Base-by-base conservation (phyloP, 1,140 invertebrate species). In the Gonatopus flavifemur region DNA sequence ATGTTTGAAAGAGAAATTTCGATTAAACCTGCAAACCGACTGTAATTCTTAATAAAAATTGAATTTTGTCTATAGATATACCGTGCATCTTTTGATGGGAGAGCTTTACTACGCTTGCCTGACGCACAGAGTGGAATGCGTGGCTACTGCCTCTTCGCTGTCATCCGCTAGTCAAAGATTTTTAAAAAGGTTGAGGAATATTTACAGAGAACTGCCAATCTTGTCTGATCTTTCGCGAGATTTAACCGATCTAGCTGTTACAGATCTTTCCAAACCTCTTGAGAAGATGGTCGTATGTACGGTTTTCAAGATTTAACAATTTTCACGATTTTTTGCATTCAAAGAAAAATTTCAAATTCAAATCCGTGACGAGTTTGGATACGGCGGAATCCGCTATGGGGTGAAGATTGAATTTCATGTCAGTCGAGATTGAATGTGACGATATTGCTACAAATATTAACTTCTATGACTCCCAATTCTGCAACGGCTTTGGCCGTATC, bases 121-220 rank as follows among this genome's bases (percentile, higher is more conserved):
- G 8, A 71, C 69, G 0, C 40, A 20, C 5, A 66, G 43, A 48
- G 25, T 57, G 19, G 57, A 61, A 1, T 64, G 48, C 6, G 43
- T 53, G 6, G 38, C 55, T 18, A 45, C 47, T 2, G 49, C 54
- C 5, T 55, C 59, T 10, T 16, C 16, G 7, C 10, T 60, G 1
- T 51, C 55, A 25, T 61, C 57, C 10, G 44, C 43, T 28, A 57
- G 51, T 8, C 60, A 71, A 10, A 43, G 64, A 12, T 69, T 71
- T 41, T 42, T 73, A 12, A 50, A 67, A 15, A 57, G 49, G 22
- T 24, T 72, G 18, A 51, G 64, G 28, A 62, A 20, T 28, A 32
- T 69, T 36, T 72, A 69, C 39, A 60, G 53, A 16, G 69, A 71
- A 18, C 42, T 72, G 13, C 66, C 70, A 3, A 69, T 69, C 21